phyloP scores from a whole-genome alignment of 2,888 invertebrate species.

The Drepana falcataria region DNA sequence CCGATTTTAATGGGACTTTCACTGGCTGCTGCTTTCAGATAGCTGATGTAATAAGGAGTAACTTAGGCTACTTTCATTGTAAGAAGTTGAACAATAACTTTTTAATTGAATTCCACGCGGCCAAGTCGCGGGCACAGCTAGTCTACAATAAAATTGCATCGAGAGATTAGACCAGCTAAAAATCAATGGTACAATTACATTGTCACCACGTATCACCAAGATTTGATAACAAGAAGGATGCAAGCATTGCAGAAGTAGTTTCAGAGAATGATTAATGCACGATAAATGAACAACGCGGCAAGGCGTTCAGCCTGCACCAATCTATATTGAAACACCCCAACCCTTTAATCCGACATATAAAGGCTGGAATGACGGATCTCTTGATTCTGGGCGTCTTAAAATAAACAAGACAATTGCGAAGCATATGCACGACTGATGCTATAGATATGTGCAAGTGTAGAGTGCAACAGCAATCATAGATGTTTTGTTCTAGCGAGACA shows the following conservation, averaged over 20 bases:
- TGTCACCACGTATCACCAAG: neutral
- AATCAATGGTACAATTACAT: conserved; percentile 4
- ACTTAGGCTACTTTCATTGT: too few relatives aligned
- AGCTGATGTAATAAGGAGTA: too few relatives aligned
- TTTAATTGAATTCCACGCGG: too few relatives aligned
- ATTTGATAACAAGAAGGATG: conserved; percentile 30
- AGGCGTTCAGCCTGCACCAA: conserved; percentile 44
- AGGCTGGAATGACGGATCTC: conserved; percentile 27
- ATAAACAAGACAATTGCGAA: conserved; percentile 64
- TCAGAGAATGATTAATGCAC: conserved; percentile 41
- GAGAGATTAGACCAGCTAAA: neutral
- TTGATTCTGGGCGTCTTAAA: conserved; percentile 50
- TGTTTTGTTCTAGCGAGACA: conserved; percentile 27
- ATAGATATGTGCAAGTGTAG: conserved; percentile 32
- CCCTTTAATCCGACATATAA: conserved; percentile 18
- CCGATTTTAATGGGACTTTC: too few relatives aligned
- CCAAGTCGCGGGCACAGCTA: too few relatives aligned
- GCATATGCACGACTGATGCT: conserved; percentile 42
- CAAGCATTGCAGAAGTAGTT: conserved; percentile 39
- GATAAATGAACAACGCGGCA: conserved; percentile 38
- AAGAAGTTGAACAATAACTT: too few relatives aligned
- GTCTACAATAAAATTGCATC: too few relatives aligned
- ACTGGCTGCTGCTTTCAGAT: too few relatives aligned
- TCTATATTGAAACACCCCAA: conserved; percentile 51
- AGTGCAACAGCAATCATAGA: conserved; percentile 35